Evolutionary conservation across 2,113 vertebrate genomes (phyloP), one percentile per base, ranked within the genome.

Genomic region (Lipophrys pholis): DNA sequence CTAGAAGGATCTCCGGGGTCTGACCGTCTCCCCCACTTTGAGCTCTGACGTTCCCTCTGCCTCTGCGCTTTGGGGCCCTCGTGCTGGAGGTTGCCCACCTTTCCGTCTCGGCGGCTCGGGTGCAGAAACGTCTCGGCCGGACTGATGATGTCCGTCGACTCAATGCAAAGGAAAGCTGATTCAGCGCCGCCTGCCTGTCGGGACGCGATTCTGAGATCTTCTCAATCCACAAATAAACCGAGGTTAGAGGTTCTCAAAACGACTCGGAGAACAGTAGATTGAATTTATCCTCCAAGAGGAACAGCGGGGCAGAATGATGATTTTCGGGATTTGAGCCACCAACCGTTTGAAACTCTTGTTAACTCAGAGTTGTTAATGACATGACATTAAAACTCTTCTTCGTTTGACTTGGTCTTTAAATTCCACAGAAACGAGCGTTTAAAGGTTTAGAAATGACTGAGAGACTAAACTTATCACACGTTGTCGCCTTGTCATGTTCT

Each of bases 181-280:
- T 76, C 58, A 48, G 43, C n/a, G 69, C n/a, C n/a, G n/a, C n/a
- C 62, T 70, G 73, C 78, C 87, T 80, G n/a, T 50, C 1, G 57
- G 78, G 85, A 79, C 41, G 40, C 9, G 39, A 43, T 59, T 48
- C 2, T 43, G n/a, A 60, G 63, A 48, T 69, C 57, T 52, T 61
- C 50, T 64, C 5, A 1, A n/a, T 16, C 9, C 1, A 12, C 8
- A 7, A 64, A 60, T 9, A n/a, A 6, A 16, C 3, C 0, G 35
- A 71, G 85, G 85, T 74, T 46, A 72, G 71, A 88, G 88, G 79
- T 79, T 81, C 40, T 82, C 66, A 6, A 82, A 85, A 83, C n/a
- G 41, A 9, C 17, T 56, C 57, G 12, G 7, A 53, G 45, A 68
- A 70, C 67, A 81, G 67, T 76, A 48, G n/a, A n/a, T n/a, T n/a